Base-by-base conservation (phyloP, 1,140 invertebrate genomes). In the Eubasilissa regina region DNA sequence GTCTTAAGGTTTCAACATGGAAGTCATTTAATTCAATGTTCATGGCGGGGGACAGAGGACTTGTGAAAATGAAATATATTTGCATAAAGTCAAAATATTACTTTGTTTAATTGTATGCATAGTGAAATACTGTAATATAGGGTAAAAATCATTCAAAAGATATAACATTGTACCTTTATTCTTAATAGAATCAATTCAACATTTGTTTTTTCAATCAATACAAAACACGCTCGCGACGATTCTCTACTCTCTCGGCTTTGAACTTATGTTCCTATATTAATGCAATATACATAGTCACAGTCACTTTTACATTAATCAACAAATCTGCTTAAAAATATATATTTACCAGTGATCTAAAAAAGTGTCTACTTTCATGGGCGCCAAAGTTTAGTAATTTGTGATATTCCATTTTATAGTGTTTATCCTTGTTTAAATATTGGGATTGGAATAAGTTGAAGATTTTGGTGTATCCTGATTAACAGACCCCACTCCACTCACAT, bases 291-390 rank as follows among this genome's bases (percentile, higher is more conserved):
- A 74, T 56, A 76, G 55, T 76, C 74, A 76, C 74, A 76, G 74
- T 76, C 74, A 76, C 74, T 76, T 76, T 76, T 76, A 62, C 74
- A 76, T 48, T 45, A 70, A 44, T 53, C 21, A 58, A 74, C 72
- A 58, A 74, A 11, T 58, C 15, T 13, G 51, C 51, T 74, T 74
- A 48, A 72, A 47, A 72, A 51, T 72, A 72, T 51, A 48, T 51
- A 47, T 48, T 53, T 15, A 53, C 15, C 15, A 53, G 12, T 53
- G 51, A 53, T 8, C 15, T 53, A 53, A 53, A 53, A 13, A 53
- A 53, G 25, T 35, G 25, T 35, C 15, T 15, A 53, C 8, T 53
- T 53, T 12, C 51, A 15, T 53, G 15, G 51, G 12, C 12, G 3
- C 15, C 51, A 53, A 53, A 53, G 15, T 8, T 53, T 35, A 6